Conservation (phyloP, 2,888 invertebrate species). For the Ennomos quercinarius region DNA sequence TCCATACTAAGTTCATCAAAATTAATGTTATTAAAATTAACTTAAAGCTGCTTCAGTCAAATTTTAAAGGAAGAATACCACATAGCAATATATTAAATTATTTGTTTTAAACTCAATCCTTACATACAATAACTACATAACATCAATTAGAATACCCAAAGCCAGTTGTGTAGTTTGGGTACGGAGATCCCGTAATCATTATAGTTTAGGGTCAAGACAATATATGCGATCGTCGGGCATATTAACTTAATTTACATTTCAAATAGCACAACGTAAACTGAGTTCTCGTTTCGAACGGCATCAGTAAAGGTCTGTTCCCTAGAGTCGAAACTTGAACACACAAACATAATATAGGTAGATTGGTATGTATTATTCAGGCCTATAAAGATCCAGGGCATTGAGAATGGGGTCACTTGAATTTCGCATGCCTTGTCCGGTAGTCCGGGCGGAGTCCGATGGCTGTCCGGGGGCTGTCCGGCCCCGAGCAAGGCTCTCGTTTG, state of each 20-base stretch:
- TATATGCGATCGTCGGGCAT: conserved; percentile 17
- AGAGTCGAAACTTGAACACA: conserved; percentile 15
- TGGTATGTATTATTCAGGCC: conserved; percentile 36
- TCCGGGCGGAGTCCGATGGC: conserved; percentile 6
- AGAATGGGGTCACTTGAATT: conserved; percentile 37
- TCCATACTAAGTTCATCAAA: too few relatives aligned
- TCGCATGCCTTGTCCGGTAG: conserved; percentile 30
- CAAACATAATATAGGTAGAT: conserved; percentile 33
- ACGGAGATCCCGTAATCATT: conserved; percentile 14
- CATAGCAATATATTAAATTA: conserved; percentile 1
- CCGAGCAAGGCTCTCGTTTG: conserved; percentile 40
- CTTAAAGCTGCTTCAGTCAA: too few relatives aligned
- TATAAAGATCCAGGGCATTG: conserved; percentile 33
- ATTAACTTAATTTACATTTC: conserved; percentile 29
- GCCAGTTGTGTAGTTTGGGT: conserved; percentile 13
- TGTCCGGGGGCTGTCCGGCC: conserved; percentile 12
- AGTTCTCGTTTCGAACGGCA: conserved; percentile 22
- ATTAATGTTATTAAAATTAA: too few relatives aligned
- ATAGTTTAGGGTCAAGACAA: conserved; percentile 22
- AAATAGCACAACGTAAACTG: conserved; percentile 21
- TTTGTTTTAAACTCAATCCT: conserved; percentile 4
- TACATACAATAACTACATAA: too few relatives aligned
- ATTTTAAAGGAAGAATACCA: background rate
- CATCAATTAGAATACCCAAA: conserved; percentile 1
- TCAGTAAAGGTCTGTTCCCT: conserved; percentile 36